phyloP scores from a whole-genome alignment of 2,888 invertebrate genomes.

The Aproaerema taeniolella region DNA sequence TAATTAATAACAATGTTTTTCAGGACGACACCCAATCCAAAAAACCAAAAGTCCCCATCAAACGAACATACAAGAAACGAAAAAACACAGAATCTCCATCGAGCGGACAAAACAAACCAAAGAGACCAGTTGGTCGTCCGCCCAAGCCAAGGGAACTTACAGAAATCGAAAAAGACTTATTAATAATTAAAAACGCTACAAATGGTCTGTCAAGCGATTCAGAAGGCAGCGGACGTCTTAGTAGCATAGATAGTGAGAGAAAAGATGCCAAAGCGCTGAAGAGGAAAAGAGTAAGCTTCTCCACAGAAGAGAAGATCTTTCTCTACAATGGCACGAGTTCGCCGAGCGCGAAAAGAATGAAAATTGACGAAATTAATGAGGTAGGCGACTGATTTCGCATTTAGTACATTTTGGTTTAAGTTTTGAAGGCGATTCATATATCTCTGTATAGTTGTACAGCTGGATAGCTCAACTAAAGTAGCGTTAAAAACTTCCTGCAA shows the following conservation, averaged over 20 bases:
- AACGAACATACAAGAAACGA: conserved; percentile 54
- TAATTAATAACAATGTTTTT: no score
- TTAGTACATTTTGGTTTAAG: neutral
- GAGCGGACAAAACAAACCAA: conserved; percentile 35
- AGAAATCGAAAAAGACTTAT: conserved; percentile 61
- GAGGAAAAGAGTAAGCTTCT: conserved; percentile 42
- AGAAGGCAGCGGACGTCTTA: conserved; percentile 35
- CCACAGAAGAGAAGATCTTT: conserved; percentile 35
- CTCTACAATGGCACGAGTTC: conserved; percentile 14
- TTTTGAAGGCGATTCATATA: neutral
- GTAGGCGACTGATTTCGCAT: conserved; percentile 16
- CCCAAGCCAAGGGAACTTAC: conserved; percentile 54
- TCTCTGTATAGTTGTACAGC: no score
- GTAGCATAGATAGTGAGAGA: conserved; percentile 31
- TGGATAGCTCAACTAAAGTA: no score
- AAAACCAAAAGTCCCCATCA: conserved; percentile 40
- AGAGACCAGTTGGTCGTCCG: conserved; percentile 41
- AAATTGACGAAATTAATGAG: conserved; percentile 19
- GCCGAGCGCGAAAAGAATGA: conserved; percentile 27
- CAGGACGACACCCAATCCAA: conserved; percentile 59
- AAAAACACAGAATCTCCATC: conserved; percentile 52
- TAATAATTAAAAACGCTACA: conserved; percentile 61
- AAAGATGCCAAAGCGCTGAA: conserved; percentile 36
- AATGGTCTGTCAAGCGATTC: conserved; percentile 48
- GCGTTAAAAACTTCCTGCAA: no score